These are phyloP conservation scores for Nineta flava DNA, from an alignment of 2,888 invertebrate species.

Conservation along the genomic window DNA sequence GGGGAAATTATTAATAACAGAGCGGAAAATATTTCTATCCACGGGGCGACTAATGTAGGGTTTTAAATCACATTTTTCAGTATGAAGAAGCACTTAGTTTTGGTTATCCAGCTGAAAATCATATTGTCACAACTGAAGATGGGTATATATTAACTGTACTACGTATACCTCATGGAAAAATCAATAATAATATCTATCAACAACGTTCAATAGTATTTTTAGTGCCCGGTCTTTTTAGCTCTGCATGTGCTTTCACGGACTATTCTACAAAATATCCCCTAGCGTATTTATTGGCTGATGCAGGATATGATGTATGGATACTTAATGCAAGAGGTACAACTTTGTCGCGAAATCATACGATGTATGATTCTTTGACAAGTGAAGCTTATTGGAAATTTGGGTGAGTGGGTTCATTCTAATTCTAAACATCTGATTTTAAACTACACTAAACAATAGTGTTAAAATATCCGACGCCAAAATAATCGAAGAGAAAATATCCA, in stretches of 20 bases:
- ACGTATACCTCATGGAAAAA: not conserved
- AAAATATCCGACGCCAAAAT: too few relatives aligned
- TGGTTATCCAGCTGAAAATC: not conserved
- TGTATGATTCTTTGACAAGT: not conserved
- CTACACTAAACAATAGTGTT: too few relatives aligned
- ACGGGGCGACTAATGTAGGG: too few relatives aligned
- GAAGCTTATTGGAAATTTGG: not conserved
- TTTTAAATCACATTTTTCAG: too few relatives aligned
- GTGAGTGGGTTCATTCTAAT: too few relatives aligned
- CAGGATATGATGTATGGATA: conserved; percentile 1
- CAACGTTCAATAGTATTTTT: not conserved
- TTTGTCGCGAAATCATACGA: not conserved
- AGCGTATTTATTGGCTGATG: not conserved
- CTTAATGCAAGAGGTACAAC: not conserved
- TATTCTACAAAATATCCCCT: not conserved
- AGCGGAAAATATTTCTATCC: too few relatives aligned
- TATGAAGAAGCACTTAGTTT: not conserved
- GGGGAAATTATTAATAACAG: too few relatives aligned
- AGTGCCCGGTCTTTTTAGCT: not conserved
- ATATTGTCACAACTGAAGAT: not conserved
- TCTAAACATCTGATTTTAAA: too few relatives aligned
- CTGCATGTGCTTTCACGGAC: not conserved
- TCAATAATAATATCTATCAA: too few relatives aligned
- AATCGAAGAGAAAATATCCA: too few relatives aligned
- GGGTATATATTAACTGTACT: not conserved